Evolutionary conservation across 2,888 invertebrate species (phyloP).

Genomic region (Xylota sylvarum): DNA sequence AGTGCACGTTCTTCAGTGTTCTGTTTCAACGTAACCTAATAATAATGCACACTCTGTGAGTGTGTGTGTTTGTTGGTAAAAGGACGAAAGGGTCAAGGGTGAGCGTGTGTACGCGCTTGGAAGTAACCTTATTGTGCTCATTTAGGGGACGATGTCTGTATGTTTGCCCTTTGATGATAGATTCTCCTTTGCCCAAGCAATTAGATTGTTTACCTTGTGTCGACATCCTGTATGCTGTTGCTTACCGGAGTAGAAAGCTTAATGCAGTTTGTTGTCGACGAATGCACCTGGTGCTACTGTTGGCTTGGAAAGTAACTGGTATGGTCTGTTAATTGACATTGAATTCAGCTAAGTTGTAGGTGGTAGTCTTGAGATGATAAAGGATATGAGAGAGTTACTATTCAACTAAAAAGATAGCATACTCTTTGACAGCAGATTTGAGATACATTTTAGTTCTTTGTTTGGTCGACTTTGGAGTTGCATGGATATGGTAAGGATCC

Average conservation of each 20-base stretch:
- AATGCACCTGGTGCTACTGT: slow-evolving; percentile 36
- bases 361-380: too few species aligned
- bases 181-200: slow-evolving; percentile 68
- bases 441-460: too few species aligned
- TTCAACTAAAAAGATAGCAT: too few species aligned
- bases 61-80: background rate
- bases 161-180: slow-evolving; percentile 71
- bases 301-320: background rate
- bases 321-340: slow-evolving; percentile 38
- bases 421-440: too few species aligned
- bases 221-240: slow-evolving; percentile 40
- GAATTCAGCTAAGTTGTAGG: background rate
- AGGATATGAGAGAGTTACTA: too few species aligned
- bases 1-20: slow-evolving; percentile 50
- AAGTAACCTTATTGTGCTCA: slow-evolving; percentile 46
- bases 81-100: slow-evolving; percentile 38
- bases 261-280: slow-evolving; percentile 63
- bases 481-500: too few species aligned
- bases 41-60: slow-evolving; percentile 41
- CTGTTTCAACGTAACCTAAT: slow-evolving; percentile 50
- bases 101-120: slow-evolving; percentile 12
- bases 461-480: too few species aligned
- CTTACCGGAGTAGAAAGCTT: slow-evolving; percentile 41
- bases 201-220: slow-evolving; percentile 72
- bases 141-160: slow-evolving; percentile 21